A percentile compares a stretch with the other conserved stretches of the same genome.
Conservation (phyloP, 1,140 invertebrate genomes). For the Mizuhopecten yessoensis region DNA sequence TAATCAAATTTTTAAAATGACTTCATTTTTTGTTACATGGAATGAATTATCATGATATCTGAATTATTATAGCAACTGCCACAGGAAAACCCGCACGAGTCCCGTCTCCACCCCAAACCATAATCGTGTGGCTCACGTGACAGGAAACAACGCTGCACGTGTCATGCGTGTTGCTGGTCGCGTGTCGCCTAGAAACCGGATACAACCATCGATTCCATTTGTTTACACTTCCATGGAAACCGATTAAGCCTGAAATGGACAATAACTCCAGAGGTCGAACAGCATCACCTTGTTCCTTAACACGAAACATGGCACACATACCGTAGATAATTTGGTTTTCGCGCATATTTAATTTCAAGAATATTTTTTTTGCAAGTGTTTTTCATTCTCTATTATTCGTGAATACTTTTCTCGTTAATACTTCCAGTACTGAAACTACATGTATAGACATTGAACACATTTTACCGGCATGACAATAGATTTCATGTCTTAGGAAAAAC, state of each 20-base stretch:
- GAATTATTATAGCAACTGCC: constrained; percentile 22
- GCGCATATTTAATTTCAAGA: too few species aligned
- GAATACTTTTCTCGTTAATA: too few species aligned
- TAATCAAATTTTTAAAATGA: background rate
- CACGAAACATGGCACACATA: background rate
- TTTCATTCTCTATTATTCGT: too few species aligned
- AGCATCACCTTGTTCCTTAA: background rate
- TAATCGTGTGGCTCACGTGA: background rate
- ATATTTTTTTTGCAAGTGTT: too few species aligned
- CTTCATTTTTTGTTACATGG: constrained; percentile 39
- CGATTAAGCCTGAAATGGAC: constrained; percentile 26
- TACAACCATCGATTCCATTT: constrained; percentile 38
- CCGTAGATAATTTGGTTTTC: too few species aligned
- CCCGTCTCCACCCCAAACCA: constrained; percentile 36
- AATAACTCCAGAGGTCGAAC: background rate
- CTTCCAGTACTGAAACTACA: too few species aligned
- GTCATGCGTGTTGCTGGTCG: background rate
- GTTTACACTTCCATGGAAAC: constrained; percentile 25
- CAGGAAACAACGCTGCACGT: constrained; percentile 20
- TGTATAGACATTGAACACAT: too few species aligned
- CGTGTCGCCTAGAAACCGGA: constrained; percentile 21
- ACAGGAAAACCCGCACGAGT: background rate
- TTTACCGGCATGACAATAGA: too few species aligned
- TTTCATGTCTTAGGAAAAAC: too few species aligned
- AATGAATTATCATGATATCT: background rate